Evolutionary conservation across 92 coral and sea anemone genomes (phyloP).

Genomic region (Bergia sp.): DNA sequence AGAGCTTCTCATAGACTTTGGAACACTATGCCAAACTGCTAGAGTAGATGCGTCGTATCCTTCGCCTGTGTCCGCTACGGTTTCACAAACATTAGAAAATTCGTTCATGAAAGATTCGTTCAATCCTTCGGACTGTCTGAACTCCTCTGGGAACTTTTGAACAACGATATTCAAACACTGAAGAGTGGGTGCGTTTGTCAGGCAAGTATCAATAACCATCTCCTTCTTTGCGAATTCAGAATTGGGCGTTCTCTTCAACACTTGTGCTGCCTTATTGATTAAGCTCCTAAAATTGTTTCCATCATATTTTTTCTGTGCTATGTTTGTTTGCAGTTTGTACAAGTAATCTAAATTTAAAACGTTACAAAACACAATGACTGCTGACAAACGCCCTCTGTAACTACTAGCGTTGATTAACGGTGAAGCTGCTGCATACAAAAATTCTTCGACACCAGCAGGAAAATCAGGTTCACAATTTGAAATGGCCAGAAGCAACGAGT

Average conservation of each 20-base stretch:
- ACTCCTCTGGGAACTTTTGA: neutral
- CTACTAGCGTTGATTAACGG: neutral
- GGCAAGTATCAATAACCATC: neutral
- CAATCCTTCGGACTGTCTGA: neutral
- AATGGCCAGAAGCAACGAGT: neutral
- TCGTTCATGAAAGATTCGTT: neutral
- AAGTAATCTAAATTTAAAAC: neutral
- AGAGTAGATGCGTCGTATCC: neutral
- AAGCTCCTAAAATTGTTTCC: neutral
- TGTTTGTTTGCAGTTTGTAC: constrained; percentile 1
- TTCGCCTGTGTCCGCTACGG: neutral
- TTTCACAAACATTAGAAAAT: neutral
- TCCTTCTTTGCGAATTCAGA: neutral
- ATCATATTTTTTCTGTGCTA: neutral
- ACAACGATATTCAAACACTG: neutral
- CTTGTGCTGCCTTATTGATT: neutral
- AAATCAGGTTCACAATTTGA: neutral
- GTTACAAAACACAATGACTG: neutral
- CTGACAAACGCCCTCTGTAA: neutral
- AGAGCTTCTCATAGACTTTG: neutral
- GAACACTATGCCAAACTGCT: neutral
- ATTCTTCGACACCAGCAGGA: neutral
- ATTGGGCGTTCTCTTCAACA: neutral
- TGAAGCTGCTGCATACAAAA: neutral
- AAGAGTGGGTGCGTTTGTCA: neutral